Evolutionary conservation across 2,888 invertebrate species (phyloP), one percentile per base, ranked within the genome.

Genomic region (Chrysolina oricalcia): DNA sequence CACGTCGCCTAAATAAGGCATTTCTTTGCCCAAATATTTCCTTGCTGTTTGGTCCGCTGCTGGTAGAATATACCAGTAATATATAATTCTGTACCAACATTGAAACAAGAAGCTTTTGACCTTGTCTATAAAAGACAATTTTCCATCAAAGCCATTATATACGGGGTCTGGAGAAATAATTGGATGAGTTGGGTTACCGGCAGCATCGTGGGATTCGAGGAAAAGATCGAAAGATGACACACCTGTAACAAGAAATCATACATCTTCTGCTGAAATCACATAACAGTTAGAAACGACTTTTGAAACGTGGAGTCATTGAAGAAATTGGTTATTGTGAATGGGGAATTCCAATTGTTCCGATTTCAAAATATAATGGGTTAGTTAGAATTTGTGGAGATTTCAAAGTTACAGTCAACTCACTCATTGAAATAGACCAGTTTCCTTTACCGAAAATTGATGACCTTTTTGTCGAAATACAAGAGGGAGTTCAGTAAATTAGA

Each of bases 171-270:
- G 83, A 66, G 81, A 78, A 27, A 85, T 65, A 15, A 82, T 73
- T 1, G 85, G 83, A 76, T 85, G 85, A 0, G 82, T 75, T 2
- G 83, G 81, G 76, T 85, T 85, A 11, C 83, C 84, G 5, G 83
- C 68, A 17, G 80, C 75, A 72, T 83, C 81, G 50, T 84, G 80
- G 0, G 72, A 66, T 67, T 78, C 73, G 4, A 77, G 70, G 9
- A 76, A 75, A 1, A 79, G 69, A 21, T 79, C 81, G 23, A 83
- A 56, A 6, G 84, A 82, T 3, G 81, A 82, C 19, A 84, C 75
- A 50, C 75, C 81, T 73, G 69, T 27, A 71, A 74, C 21, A 19
- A 41, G 59, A 23, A 53, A 21, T 11, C 5, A 17, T 0, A 19
- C 2, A 17, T 50, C 0, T 50, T 50, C 19, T 50, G 6, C 17